Evolutionary conservation across 2,888 invertebrate species (phyloP).

Genomic region (Eugnorisma glareosa): DNA sequence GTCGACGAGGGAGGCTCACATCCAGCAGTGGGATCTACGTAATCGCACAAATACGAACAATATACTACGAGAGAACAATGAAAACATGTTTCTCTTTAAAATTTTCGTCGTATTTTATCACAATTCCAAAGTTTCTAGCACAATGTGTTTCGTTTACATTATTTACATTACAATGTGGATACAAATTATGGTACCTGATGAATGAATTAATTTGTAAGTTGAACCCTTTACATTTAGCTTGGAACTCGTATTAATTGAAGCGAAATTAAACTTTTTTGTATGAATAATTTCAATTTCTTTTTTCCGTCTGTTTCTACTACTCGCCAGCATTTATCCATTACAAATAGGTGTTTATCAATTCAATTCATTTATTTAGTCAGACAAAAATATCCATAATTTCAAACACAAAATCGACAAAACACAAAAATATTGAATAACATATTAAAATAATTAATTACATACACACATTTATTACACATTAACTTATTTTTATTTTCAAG

Average conservation of each 20-base stretch:
- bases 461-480: no score
- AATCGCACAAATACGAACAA: conserved; percentile 26
- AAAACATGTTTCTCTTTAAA: conserved; percentile 46
- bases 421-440: no score
- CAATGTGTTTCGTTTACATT: conserved; percentile 48
- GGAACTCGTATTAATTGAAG: conserved; percentile 41
- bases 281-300: conserved; percentile 6
- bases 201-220: conserved; percentile 55
- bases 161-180: conserved; percentile 59
- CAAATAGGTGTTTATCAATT: conserved; percentile 1
- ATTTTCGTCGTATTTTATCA: conserved; percentile 47
- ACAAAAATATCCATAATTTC: no score
- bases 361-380: no score
- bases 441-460: no score
- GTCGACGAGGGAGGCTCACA: conserved; percentile 23
- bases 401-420: no score
- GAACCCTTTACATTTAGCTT: conserved; percentile 38
- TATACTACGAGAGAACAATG: conserved; percentile 33
- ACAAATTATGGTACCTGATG: conserved; percentile 54
- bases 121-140: conserved; percentile 38
- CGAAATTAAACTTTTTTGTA: conserved; percentile 30
- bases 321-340: neutral
- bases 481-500: conserved; percentile 4
- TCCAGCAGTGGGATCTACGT: conserved; percentile 13
- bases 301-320: neutral